phyloP scores from a whole-genome alignment of 2,888 invertebrate genomes.

The Xestobium rufovillosum region DNA sequence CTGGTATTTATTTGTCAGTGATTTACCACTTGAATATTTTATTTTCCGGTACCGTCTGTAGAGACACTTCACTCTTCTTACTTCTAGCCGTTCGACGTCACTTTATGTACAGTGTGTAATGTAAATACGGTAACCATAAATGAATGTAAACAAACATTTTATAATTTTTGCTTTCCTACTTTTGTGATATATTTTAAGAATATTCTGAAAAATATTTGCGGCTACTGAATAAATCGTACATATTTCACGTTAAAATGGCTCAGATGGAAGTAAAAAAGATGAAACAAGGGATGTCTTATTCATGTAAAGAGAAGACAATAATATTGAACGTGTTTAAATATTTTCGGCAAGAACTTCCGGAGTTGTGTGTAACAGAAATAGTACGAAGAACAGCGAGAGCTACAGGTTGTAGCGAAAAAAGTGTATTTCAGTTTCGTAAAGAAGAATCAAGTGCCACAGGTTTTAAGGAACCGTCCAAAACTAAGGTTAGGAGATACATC shows the following conservation, averaged over 20 bases:
- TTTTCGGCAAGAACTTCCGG: slow-evolving; percentile 35
- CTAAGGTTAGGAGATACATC: slow-evolving; percentile 38
- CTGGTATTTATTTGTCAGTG: no score
- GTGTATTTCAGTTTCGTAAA: slow-evolving; percentile 41
- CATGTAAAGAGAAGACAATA: slow-evolving; percentile 41
- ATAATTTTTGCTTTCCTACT: no score
- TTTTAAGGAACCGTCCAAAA: slow-evolving; percentile 39
- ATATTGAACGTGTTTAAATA: slow-evolving; percentile 42
- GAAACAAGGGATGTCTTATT: slow-evolving; percentile 42
- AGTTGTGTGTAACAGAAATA: slow-evolving; percentile 38
- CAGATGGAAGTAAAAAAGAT: slow-evolving; percentile 38
- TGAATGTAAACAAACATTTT: no score
- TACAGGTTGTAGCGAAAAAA: slow-evolving; percentile 42
- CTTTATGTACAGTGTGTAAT: no score
- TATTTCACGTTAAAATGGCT: slow-evolving; percentile 15
- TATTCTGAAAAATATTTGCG: no score
- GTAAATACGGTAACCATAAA: no score
- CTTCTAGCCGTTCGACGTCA: no score
- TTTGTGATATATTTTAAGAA: no score
- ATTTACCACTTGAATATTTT: no score
- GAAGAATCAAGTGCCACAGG: slow-evolving; percentile 40
- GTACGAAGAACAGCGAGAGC: slow-evolving; percentile 39
- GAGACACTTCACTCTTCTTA: no score
- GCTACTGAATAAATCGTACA: no score
- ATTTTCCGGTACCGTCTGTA: no score